These are phyloP conservation scores for Desmophyllum pertusum DNA, from an alignment of 92 coral and sea anemone species.

Conservation along the genomic window DNA sequence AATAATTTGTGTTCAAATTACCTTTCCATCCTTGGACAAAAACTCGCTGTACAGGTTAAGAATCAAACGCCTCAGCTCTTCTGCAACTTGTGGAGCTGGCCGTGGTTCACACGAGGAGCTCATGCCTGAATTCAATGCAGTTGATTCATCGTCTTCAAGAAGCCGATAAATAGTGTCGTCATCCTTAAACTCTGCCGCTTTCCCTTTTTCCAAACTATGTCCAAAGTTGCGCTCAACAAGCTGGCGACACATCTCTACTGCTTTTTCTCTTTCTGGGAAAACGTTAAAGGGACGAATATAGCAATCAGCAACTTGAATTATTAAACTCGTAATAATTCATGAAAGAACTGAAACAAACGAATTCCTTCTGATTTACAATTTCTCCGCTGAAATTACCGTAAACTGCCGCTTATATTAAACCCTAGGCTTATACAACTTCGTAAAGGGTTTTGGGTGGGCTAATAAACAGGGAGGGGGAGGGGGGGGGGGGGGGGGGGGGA, in stretches of 20 bases:
- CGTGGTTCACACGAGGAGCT: slow-evolving; percentile 95
- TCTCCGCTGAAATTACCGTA: too few relatives aligned
- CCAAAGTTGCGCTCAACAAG: slow-evolving; percentile 88
- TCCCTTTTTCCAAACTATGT: slow-evolving; percentile 74
- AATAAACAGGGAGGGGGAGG: too few relatives aligned
- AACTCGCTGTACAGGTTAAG: slow-evolving; percentile 72
- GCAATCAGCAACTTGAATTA: too few relatives aligned
- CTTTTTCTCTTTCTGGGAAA: slow-evolving; percentile 77
- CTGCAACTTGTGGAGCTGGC: slow-evolving; percentile 94
- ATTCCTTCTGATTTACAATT: too few relatives aligned
- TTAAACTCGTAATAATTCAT: too few relatives aligned
- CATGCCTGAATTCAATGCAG: slow-evolving; percentile 89
- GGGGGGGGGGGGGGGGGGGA: too few relatives aligned
- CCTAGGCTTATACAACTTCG: too few relatives aligned
- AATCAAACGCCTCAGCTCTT: slow-evolving; percentile 82
- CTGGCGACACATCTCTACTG: slow-evolving; percentile 84
- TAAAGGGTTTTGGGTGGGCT: too few relatives aligned
- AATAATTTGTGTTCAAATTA: neutral
- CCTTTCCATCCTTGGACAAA: slow-evolving; percentile 95
- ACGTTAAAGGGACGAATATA: neutral
- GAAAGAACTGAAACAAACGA: too few relatives aligned
- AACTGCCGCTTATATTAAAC: too few relatives aligned
- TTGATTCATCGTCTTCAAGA: slow-evolving; percentile 93
- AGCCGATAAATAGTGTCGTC: slow-evolving; percentile 88
- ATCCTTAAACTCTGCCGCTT: slow-evolving; percentile 66